Evolutionary conservation across 2,113 vertebrate species (phyloP).

Genomic region (Muntiacus muntjak): DNA sequence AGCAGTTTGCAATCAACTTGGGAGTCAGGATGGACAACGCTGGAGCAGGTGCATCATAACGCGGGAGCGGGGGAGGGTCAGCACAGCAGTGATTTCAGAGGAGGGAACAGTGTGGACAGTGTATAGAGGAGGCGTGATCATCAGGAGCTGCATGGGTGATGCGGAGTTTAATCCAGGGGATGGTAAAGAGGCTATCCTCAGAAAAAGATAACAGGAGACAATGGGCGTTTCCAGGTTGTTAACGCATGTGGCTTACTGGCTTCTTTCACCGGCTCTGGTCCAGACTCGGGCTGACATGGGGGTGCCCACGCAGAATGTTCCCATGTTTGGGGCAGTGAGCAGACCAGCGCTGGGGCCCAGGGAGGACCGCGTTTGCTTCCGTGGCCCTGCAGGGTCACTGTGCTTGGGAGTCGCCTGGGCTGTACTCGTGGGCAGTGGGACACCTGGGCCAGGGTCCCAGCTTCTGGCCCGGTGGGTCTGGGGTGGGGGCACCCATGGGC

Average conservation of each 20-base stretch:
- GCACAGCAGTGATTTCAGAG: neutral
- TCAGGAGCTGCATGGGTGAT: neutral
- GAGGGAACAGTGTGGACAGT: neutral
- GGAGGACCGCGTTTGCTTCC: neutral
- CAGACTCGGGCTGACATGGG: neutral
- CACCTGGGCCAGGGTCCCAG: neutral
- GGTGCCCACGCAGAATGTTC: accelerated
- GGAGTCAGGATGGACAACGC: neutral
- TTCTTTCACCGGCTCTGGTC: neutral
- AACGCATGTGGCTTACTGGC: too few relatives aligned
- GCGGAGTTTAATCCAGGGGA: neutral
- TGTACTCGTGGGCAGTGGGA: neutral
- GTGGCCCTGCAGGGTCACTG: neutral
- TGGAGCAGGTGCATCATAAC: neutral
- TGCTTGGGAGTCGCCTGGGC: neutral
- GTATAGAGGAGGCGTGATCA: neutral
- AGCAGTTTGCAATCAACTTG: neutral
- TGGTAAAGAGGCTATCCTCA: neutral
- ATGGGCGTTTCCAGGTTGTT: neutral
- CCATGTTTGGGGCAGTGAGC: neutral
- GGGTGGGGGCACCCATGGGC: too few relatives aligned
- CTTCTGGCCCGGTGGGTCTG: neutral
- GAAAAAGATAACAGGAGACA: neutral
- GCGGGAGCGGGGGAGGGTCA: accelerated
- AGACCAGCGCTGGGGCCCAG: neutral